A percentile compares a stretch with the other conserved stretches of the same genome.
These are phyloP conservation scores for Cheilosia scutellata DNA, from an alignment of 2,888 invertebrate species.

Conservation along the genomic window DNA sequence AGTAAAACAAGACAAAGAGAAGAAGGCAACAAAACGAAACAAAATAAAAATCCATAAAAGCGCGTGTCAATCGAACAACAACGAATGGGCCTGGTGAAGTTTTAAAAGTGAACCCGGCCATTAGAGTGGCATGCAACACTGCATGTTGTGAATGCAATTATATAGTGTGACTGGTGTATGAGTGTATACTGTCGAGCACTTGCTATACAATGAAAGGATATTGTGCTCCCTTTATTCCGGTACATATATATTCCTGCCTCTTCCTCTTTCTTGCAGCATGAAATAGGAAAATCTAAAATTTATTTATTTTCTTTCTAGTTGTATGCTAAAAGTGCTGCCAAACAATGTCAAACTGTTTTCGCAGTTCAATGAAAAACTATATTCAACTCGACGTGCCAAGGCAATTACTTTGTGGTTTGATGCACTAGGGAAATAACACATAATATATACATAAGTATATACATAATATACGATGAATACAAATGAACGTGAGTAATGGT, in stretches of 20 bases:
- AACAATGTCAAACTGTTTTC: slow-evolving; percentile 21
- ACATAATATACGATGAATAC: too few relatives aligned
- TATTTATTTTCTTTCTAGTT: neutral
- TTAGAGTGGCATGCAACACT: slow-evolving; percentile 59
- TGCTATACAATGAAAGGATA: slow-evolving; percentile 25
- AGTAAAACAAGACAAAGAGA: slow-evolving; percentile 14
- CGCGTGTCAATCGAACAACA: slow-evolving; percentile 52
- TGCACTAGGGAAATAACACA: slow-evolving; percentile 43
- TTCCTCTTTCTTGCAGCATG: neutral
- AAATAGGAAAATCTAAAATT: neutral
- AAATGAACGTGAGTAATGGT: slow-evolving; percentile 1
- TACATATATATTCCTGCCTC: slow-evolving; percentile 19
- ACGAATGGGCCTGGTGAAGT: slow-evolving; percentile 26
- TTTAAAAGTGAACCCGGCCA: slow-evolving; percentile 56
- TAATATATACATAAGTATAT: neutral
- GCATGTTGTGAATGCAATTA: slow-evolving; percentile 28
- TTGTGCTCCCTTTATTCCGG: slow-evolving; percentile 24
- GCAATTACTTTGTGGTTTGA: slow-evolving; percentile 4
- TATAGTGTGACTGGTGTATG: slow-evolving; percentile 4
- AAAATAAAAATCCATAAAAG: slow-evolving; percentile 41
- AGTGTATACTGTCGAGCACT: slow-evolving; percentile 7
- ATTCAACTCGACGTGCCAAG: neutral
- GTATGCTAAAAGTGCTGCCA: slow-evolving; percentile 22
- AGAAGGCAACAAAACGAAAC: neutral
- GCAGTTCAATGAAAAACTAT: neutral